Evolutionary conservation across 2,888 invertebrate species (phyloP), one percentile per base, ranked within the genome.

Genomic region (Amorpha juglandis): DNA sequence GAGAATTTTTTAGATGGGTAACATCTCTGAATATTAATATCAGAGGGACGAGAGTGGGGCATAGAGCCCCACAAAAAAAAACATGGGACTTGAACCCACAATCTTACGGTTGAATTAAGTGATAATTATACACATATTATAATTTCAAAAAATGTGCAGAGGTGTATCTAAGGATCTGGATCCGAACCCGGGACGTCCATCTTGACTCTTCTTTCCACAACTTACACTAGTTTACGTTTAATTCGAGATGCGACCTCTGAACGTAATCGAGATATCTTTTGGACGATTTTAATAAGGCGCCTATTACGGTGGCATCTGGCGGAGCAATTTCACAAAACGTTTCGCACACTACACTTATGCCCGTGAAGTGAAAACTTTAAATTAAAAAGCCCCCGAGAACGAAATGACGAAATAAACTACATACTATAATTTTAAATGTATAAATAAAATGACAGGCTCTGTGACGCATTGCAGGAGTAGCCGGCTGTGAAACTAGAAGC

Each of bases 271-370:
- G 16, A 19, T 21, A 64, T 45, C 27, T 64, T 55, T 47, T 58
- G 74, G 74, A 70, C 67, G 70, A 70, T 73, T 79, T 79, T 79
- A 80, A 79, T 79, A 79, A 79, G 74, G 72, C 69, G 62, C 53
- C 67, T 70, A 72, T 58, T 73, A 74, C 64, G 53, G 75, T 68
- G 72, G 71, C 80, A 80, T 73, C 78, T 79, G 80, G 63, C 50
- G 53, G 67, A 64, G 67, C 27, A 14, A 65, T 45, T 67, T 68
- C 69, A 62, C 69, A 69, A 68, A 67, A 67, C 64, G 55, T 64
- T 51, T 51, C 4, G 16, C 19, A 38, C 55, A 38, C 8, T 38
- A 33, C 52, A 27, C 21, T 14, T 21, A 38, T 42, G 42, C 19
- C 6, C 11, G 38, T n/a, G 14, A 35, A 33, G 53, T 12, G 58